phyloP scores from a whole-genome alignment of 2,888 invertebrate species.

The Abscondita cerata region DNA sequence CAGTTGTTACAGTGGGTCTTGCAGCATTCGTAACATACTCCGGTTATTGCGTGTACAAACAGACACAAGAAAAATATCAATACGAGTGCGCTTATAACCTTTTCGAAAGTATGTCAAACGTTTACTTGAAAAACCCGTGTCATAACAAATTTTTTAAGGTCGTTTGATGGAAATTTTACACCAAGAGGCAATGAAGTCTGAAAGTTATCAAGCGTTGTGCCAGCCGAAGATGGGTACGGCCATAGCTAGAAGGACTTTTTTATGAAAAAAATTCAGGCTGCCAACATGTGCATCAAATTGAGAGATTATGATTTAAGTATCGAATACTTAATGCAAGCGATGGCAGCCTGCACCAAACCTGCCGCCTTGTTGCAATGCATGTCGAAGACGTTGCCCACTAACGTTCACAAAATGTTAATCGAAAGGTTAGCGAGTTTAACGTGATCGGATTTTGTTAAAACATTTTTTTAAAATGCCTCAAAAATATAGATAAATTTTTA shows the following conservation, averaged over 20 bases:
- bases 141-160: constrained; percentile 20
- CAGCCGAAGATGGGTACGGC: constrained; percentile 13
- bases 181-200: constrained; percentile 16
- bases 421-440: constrained; percentile 23
- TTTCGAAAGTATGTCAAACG: constrained; percentile 25
- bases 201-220: constrained; percentile 2
- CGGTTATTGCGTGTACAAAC: constrained; percentile 28
- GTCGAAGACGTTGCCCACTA: constrained; percentile 20
- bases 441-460: background rate
- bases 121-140: background rate
- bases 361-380: constrained; percentile 25
- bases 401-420: constrained; percentile 21
- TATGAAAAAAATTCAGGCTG: constrained; percentile 24
- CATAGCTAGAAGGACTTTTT: constrained; percentile 19
- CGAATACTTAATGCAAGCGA: constrained; percentile 23
- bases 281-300: constrained; percentile 16
- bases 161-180: constrained; percentile 26
- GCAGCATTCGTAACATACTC: constrained; percentile 30
- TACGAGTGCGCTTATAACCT: constrained; percentile 17
- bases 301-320: constrained; percentile 17
- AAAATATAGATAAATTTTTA: too few species aligned
- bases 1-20: constrained; percentile 16
- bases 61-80: constrained; percentile 10
- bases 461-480: too few species aligned
- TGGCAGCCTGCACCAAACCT: constrained; percentile 28